Percentiles rank a stretch among this genome's conserved stretches.
These are phyloP conservation scores for Brachionus rubens DNA, from an alignment of 1,140 invertebrate species.

Conservation along the genomic window DNA sequence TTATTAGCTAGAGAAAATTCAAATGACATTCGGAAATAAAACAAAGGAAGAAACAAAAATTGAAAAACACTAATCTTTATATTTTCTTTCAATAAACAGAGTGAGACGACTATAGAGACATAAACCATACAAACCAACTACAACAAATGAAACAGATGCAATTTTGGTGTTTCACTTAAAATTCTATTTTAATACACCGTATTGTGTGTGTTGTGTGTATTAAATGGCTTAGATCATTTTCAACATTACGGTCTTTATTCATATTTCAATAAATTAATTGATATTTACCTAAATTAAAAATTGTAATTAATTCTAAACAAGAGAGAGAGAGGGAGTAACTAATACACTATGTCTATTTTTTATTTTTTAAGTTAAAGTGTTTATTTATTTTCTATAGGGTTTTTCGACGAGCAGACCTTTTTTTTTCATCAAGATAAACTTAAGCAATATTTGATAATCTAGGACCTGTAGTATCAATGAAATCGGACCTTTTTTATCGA, in stretches of 20 bases:
- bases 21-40: slow-evolving; percentile 20
- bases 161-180: background rate
- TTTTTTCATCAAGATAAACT: too few species aligned
- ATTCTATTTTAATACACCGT: background rate
- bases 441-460: too few species aligned
- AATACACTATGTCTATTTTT: slow-evolving; percentile 36
- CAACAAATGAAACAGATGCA: slow-evolving; percentile 22
- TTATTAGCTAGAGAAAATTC: too few species aligned
- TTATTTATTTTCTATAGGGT: slow-evolving; percentile 33
- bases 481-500: too few species aligned
- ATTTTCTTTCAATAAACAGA: too few species aligned
- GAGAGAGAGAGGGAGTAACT: background rate
- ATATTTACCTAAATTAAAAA: slow-evolving; percentile 43
- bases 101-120: too few species aligned
- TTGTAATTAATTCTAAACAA: slow-evolving; percentile 37
- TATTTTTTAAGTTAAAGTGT: slow-evolving; percentile 2
- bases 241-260: slow-evolving; percentile 19
- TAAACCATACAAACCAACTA: too few species aligned
- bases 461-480: too few species aligned
- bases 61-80: too few species aligned
- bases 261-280: slow-evolving; percentile 42
- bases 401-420: too few species aligned
- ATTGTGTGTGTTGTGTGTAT: too few species aligned
- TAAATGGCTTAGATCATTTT: too few species aligned
- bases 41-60: background rate